Evolutionary conservation across 2,113 vertebrate genomes (phyloP).

Genomic region (Corvus moneduloides): DNA sequence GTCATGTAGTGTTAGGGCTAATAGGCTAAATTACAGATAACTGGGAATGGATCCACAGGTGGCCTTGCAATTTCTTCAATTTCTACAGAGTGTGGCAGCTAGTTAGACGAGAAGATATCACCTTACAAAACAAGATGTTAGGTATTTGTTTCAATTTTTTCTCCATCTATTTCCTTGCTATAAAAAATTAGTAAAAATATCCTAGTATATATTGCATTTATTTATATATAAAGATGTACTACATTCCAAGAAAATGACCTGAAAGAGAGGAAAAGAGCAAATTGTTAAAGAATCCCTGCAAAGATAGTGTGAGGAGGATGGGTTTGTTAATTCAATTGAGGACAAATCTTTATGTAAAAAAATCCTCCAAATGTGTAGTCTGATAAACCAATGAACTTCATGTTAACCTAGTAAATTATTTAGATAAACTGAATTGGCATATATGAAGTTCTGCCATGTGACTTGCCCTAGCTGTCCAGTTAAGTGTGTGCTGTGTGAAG

Average conservation of each 20-base stretch:
- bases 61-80: not conserved
- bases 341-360: not conserved
- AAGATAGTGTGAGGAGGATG: not conserved
- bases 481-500: not conserved
- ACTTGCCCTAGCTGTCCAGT: not conserved
- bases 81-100: not conserved
- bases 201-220: not conserved
- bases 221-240: not conserved
- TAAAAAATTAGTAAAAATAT: not conserved
- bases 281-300: not conserved
- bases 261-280: not conserved
- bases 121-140: not conserved
- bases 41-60: not conserved
- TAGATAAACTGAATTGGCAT: not conserved
- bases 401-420: not conserved
- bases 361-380: not conserved
- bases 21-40: constrained; percentile 3
- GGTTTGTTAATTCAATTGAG: not conserved
- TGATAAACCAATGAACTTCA: not conserved
- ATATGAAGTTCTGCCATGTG: not conserved
- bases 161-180: not conserved
- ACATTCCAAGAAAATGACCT: not conserved
- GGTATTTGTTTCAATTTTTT: not conserved
- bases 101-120: not conserved
- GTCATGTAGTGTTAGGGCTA: constrained; percentile 7